These are phyloP conservation scores for Taurulus bubalis DNA, from an alignment of 2,113 vertebrate genomes.

Conservation along the genomic window DNA sequence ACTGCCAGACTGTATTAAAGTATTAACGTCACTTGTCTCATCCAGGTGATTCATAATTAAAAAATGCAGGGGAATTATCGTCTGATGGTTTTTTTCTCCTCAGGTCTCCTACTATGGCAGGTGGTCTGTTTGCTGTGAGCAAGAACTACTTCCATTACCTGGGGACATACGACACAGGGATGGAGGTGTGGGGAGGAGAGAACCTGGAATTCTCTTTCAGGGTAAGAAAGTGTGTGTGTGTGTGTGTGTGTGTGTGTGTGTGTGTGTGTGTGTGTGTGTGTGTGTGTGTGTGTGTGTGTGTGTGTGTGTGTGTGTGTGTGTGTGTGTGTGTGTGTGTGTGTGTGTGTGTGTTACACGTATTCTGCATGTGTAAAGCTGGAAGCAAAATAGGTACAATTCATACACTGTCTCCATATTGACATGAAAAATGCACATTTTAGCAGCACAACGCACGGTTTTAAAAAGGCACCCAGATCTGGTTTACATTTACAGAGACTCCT, in stretches of 20 bases:
- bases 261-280: neutral
- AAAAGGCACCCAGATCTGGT: slow-evolving; percentile 22
- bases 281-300: neutral
- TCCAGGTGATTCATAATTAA: neutral
- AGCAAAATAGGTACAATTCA: neutral
- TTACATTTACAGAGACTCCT: slow-evolving; percentile 32
- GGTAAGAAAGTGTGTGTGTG: slow-evolving; percentile 80
- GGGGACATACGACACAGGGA: slow-evolving; percentile 97
- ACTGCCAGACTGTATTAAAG: neutral
- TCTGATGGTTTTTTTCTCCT: slow-evolving; percentile 2
- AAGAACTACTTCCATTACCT: slow-evolving; percentile 96
- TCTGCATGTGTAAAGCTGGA: neutral
- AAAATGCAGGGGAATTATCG: neutral
- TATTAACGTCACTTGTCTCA: neutral
- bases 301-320: neutral
- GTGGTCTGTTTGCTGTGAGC: slow-evolving; percentile 95
- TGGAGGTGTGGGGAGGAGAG: slow-evolving; percentile 99
- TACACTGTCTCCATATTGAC: neutral
- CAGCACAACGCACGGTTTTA: neutral
- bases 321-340: neutral
- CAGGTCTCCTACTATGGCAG: slow-evolving; percentile 99
- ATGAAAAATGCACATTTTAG: slow-evolving; percentile 31
- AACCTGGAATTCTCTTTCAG: slow-evolving; percentile 99
- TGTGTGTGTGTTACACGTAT: neutral
- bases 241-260: neutral